Evolutionary conservation across 2,113 vertebrate genomes (phyloP).

Genomic region (human): DNA sequence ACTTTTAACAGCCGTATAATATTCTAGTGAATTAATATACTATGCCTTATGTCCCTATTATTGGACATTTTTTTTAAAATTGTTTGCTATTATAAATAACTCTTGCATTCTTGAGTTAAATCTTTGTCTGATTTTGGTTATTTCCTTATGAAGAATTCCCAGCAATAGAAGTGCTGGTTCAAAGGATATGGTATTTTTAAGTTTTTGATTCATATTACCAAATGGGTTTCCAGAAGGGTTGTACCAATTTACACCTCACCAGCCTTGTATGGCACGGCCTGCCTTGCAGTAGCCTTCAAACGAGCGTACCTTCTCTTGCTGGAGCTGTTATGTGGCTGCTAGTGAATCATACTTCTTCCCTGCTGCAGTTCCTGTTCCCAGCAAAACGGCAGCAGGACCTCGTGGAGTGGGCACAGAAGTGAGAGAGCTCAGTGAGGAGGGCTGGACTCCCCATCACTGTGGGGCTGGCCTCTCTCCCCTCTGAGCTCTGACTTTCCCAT

Average conservation of each 20-base stretch:
- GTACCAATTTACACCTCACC: background rate
- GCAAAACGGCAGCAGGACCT: too few relatives aligned
- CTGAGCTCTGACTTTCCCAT: background rate
- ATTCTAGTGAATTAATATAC: background rate
- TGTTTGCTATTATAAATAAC: background rate
- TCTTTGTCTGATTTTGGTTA: background rate
- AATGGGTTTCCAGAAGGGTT: background rate
- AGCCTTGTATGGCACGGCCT: background rate
- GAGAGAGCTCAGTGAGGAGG: background rate
- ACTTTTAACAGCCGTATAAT: background rate
- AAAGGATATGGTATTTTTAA: background rate
- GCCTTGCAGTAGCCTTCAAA: background rate
- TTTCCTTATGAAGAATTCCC: background rate
- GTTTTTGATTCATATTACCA: background rate
- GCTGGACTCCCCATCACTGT: rapidly evolving
- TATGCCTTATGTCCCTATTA: background rate
- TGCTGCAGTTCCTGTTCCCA: background rate
- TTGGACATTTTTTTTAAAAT: background rate
- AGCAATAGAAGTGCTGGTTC: background rate
- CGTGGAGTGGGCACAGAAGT: background rate
- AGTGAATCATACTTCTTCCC: rapidly evolving
- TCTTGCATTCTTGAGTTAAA: background rate
- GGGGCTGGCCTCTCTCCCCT: too few relatives aligned
- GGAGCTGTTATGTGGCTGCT: background rate
- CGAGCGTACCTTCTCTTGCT: too few relatives aligned